Conservation (phyloP, 2,113 vertebrate genomes). For the Cottus gobio region DNA sequence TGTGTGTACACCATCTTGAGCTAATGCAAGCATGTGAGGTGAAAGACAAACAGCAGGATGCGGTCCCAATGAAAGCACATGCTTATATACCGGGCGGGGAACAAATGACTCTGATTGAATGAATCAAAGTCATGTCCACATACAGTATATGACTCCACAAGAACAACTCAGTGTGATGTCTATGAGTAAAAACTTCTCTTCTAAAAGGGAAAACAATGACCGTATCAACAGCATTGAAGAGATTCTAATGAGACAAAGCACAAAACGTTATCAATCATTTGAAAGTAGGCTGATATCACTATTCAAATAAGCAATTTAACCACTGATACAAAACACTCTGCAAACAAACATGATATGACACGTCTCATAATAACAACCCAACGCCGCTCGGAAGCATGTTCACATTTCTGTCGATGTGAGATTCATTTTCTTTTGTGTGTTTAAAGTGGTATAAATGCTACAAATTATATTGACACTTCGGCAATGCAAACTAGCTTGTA, state of each 20-base stretch:
- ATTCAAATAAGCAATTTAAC: background rate
- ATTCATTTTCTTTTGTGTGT: background rate
- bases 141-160: slow-evolving; percentile 28
- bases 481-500: background rate
- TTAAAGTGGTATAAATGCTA: background rate
- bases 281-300: slow-evolving; percentile 2
- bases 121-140: slow-evolving; percentile 51
- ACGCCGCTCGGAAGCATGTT: background rate
- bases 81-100: slow-evolving; percentile 36
- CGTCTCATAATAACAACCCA: background rate
- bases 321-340: background rate
- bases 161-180: slow-evolving; percentile 13
- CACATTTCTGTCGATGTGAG: background rate
- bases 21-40: slow-evolving; percentile 21
- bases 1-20: slow-evolving; percentile 32
- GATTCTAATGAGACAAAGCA: slow-evolving; percentile 18
- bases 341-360: background rate
- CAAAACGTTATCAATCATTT: slow-evolving; percentile 40
- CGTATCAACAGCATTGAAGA: slow-evolving; percentile 11
- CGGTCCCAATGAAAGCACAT: slow-evolving; percentile 18
- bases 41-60: slow-evolving; percentile 28
- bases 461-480: background rate
- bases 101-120: slow-evolving; percentile 55
- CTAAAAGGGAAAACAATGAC: slow-evolving; percentile 17
- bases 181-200: slow-evolving; percentile 7